Evolutionary conservation across 2,113 vertebrate genomes (phyloP), one percentile per base, ranked within the genome.

Genomic region (Triplophysa rosa): DNA sequence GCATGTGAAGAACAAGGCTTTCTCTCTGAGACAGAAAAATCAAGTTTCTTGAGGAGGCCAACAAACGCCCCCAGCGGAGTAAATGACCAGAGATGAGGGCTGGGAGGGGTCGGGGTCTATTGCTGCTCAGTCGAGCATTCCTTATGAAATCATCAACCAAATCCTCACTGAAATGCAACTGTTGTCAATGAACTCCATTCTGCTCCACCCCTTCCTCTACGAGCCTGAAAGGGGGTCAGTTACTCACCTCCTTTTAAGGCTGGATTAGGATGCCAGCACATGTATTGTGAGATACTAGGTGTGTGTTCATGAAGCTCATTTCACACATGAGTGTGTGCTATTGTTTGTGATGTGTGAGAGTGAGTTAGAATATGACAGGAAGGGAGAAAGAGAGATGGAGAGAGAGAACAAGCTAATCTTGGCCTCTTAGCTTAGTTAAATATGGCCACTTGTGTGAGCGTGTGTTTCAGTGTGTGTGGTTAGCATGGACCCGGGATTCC

Each of bases 321-420:
- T 93, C 91, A 92, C 91, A 92, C 89, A 92, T 91, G 91, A 92
- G 87, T 91, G 90, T 93, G 89, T 88, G 87, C 80, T 54, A 84
- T 86, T 85, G 88, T 74, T 84, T 83, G 84, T 78, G 82, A 64
- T 78, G 26, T 84, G 68, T 56, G 33, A 78, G 54, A 68, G 70
- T 49, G 63, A 67, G 63, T 80, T 23, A 1, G n/a, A 54, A 54
- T 72, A 56, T 72, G 61, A 77, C 62, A 77, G 19, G 45, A 17
- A 89, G 89, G 88, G 83, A 85, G 61, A 82, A 78, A 80, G 65
- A 65, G 83, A 82, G 70, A 59, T 5, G 66, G 21, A 72, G 29
- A 66, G 68, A 21, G 80, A 47, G 82, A 81, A 71, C 76, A 9
- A 70, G 24, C 10, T 67, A 77, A 70, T 64, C 68, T 78, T 56